A percentile compares a stretch with the other conserved stretches of the same genome.
These are phyloP conservation scores for Embidobia sp. DNA, from an alignment of 2,888 invertebrate genomes.

Conservation along the genomic window DNA sequence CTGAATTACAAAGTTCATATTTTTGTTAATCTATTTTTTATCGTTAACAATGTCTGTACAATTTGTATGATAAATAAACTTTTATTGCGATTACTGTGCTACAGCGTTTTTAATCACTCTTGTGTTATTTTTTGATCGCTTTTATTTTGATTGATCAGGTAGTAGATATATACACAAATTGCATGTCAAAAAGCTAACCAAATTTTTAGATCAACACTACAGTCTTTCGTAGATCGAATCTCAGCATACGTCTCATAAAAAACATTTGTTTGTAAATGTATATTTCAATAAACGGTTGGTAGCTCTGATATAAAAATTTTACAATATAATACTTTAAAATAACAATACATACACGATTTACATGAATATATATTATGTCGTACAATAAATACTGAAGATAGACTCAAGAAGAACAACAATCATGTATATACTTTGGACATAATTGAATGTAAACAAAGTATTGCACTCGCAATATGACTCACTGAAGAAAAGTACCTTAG, in stretches of 20 bases:
- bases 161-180: too few species aligned
- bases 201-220: too few species aligned
- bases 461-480: too few species aligned
- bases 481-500: too few species aligned
- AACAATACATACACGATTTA: constrained; percentile 21
- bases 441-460: constrained; percentile 6
- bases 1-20: constrained; percentile 26
- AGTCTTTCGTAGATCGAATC: too few species aligned
- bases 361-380: constrained; percentile 11
- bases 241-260: too few species aligned
- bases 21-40: constrained; percentile 43
- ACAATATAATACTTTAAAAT: constrained; percentile 19
- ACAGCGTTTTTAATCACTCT: too few species aligned
- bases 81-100: constrained; percentile 18
- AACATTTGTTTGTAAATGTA: too few species aligned
- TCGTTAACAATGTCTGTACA: constrained; percentile 28
- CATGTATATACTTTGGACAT: constrained; percentile 15
- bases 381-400: constrained; percentile 11
- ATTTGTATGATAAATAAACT: constrained; percentile 44
- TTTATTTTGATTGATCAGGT: too few species aligned
- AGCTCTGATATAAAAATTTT: constrained; percentile 8
- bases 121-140: too few species aligned
- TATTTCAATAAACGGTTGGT: too few species aligned
- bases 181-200: too few species aligned
- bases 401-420: constrained; percentile 16